A percentile compares a stretch with the other conserved stretches of the same genome.
phyloP scores from a whole-genome alignment of 1,140 invertebrate species.

The Plutomurus gul region DNA sequence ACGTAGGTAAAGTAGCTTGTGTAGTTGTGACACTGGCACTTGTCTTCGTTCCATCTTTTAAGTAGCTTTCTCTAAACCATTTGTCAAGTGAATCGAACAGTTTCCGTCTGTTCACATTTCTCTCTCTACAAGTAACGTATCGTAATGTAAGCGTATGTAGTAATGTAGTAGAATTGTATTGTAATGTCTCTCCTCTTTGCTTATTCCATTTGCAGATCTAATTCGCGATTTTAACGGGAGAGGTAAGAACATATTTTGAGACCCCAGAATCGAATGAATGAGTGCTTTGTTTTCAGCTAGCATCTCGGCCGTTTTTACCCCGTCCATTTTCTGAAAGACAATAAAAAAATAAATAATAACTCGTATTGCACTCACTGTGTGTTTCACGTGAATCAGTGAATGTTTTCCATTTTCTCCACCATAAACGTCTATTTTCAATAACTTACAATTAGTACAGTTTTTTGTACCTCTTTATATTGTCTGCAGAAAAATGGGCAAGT shows the following conservation, averaged over 20 bases:
- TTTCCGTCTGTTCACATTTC: neutral
- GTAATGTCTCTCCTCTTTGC: slow-evolving; percentile 27
- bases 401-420: neutral
- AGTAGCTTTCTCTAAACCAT: neutral
- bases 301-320: slow-evolving; percentile 2
- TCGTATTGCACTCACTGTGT: neutral
- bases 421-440: too few relatives aligned
- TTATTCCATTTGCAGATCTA: slow-evolving; percentile 51
- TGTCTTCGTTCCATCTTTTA: neutral
- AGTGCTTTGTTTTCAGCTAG: slow-evolving; percentile 25
- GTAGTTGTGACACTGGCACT: neutral
- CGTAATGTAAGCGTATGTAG: slow-evolving; percentile 27
- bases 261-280: slow-evolving; percentile 29
- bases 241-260: slow-evolving; percentile 51
- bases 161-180: slow-evolving; percentile 30
- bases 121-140: neutral
- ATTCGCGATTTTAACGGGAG: slow-evolving; percentile 54
- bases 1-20: too few relatives aligned
- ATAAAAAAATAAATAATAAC: neutral
- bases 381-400: neutral
- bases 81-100: slow-evolving; percentile 17
- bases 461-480: neutral
- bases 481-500: slow-evolving; percentile 29
- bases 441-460: too few relatives aligned
- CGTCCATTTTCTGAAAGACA: slow-evolving; percentile 11